These are phyloP conservation scores for Dolomedes plantarius DNA, from an alignment of 2,888 invertebrate species.

Conservation along the genomic window DNA sequence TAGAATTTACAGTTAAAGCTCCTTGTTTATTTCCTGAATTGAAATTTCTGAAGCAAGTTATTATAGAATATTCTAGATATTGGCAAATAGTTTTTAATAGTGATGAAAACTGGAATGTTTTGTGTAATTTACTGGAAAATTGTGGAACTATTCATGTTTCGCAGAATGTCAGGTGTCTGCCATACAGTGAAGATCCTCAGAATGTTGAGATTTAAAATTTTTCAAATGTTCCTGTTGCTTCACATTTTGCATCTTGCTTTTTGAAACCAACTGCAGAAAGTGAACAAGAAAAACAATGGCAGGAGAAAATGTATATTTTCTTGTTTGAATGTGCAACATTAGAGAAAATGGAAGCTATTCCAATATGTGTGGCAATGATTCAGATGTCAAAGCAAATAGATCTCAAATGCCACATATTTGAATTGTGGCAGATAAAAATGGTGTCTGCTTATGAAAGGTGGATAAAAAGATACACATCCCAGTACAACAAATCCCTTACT, in stretches of 20 bases:
- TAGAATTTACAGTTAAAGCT: constrained; percentile 76
- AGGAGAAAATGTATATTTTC: constrained; percentile 81
- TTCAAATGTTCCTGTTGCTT: constrained; percentile 73
- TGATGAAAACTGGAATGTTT: constrained; percentile 86
- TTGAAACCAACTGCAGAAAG: constrained; percentile 55
- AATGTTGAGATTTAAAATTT: constrained; percentile 72
- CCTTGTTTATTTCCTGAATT: constrained; percentile 92
- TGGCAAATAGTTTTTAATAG: constrained; percentile 91
- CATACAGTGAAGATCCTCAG: constrained; percentile 88
- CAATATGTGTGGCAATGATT: constrained; percentile 75
- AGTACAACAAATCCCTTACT: constrained; percentile 20
- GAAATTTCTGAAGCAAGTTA: constrained; percentile 83
- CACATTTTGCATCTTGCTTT: constrained; percentile 73
- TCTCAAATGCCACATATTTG: constrained; percentile 44
- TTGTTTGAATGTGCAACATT: constrained; percentile 88
- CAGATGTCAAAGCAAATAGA: constrained; percentile 49
- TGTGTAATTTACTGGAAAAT: constrained; percentile 79
- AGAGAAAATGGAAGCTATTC: constrained; percentile 86
- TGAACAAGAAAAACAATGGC: constrained; percentile 72
- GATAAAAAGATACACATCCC: constrained; percentile 27
- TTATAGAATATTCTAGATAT: constrained; percentile 89
- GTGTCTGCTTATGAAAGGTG: constrained; percentile 60
- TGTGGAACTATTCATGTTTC: constrained; percentile 84
- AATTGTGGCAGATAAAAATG: constrained; percentile 65
- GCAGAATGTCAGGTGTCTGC: constrained; percentile 91